Base-by-base conservation (phyloP, 2,888 invertebrate genomes). In the Sinelater perroti region DNA sequence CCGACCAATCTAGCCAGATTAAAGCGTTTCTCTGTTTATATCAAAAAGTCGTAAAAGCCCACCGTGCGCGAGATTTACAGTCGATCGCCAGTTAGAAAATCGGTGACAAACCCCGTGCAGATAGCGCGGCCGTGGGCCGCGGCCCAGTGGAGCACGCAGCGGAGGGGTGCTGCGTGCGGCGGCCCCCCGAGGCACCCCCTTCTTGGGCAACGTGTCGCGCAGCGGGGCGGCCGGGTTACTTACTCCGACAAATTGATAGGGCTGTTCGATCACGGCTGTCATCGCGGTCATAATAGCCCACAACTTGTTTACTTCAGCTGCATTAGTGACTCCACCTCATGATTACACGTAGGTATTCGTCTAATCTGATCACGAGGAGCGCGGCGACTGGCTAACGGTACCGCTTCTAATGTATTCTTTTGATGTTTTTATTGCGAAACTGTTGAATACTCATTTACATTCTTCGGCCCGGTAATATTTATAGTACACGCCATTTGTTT, bases 251-350 rank as follows among this genome's bases (percentile, higher is more conserved):
- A 63, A 65, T 63, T 65, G 65, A 65, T 65, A 61, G 60, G 62
- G 49, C 47, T 63, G 61, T 61, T 63, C 63, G 59, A 65, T 65
- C 63, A 63, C 56, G 50, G 53, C 63, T 65, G 65, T 65, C 65
- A 63, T 59, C 65, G 35, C 56, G 31, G 56, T 60, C 49, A 60
- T 65, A 65, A 65, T 61, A 61, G 57, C 57, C 60, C 44, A 54
- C 54, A 51, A 45, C 50, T 50, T 51, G 56, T 49, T 40, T 58
- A 55, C 21, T 54, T 36, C 33, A 52, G 52, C 42, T 53, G 52
- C 42, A 51, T 57, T 49, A 38, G 54, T 55, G 63, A 60, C 61
- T 55, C 47, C 58, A 61, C 24, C 36, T 53, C 28, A 28, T 53
- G 49, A 40, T 38, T 26, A 33, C 46, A 46, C 31, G 30, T 26